These are phyloP conservation scores for Phenganax subtilis DNA, from an alignment of 92 coral and sea anemone genomes.

Conservation along the genomic window DNA sequence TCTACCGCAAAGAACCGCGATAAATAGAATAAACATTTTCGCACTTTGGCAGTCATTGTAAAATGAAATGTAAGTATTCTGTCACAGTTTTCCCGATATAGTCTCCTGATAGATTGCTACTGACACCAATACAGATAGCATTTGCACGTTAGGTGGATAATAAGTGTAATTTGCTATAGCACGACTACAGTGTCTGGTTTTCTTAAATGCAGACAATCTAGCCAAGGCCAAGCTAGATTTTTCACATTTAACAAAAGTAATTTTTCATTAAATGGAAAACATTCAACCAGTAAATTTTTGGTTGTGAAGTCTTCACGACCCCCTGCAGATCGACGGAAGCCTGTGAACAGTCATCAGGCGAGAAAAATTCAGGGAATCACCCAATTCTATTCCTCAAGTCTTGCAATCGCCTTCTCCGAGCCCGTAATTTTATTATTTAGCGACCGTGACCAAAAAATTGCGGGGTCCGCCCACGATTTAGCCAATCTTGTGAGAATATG, in stretches of 20 bases:
- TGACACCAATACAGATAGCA: slow-evolving; percentile 5
- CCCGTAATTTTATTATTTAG: too few relatives aligned
- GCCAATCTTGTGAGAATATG: too few relatives aligned
- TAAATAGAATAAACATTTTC: slow-evolving; percentile 12
- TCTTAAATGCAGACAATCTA: too few relatives aligned
- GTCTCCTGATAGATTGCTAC: slow-evolving; percentile 21
- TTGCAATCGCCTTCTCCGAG: too few relatives aligned
- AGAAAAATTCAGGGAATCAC: slow-evolving; percentile 10
- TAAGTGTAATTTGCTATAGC: slow-evolving; percentile 16
- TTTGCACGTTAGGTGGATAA: background rate
- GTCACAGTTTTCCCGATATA: slow-evolving; percentile 8
- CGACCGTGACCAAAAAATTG: too few relatives aligned
- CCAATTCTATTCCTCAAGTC: background rate
- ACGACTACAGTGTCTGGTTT: background rate
- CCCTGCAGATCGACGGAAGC: background rate
- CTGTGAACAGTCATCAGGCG: background rate
- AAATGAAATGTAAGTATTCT: slow-evolving; percentile 22
- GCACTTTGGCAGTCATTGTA: slow-evolving; percentile 17
- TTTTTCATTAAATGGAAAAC: background rate
- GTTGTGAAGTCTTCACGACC: background rate
- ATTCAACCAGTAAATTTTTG: background rate
- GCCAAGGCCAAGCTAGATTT: background rate
- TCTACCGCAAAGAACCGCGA: slow-evolving; percentile 21
- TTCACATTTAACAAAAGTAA: background rate
- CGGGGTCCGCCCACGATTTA: too few relatives aligned